Evolutionary conservation across 2,113 vertebrate genomes (phyloP), one percentile per base, ranked within the genome.

Genomic region (Tychaedon coryphoeus): DNA sequence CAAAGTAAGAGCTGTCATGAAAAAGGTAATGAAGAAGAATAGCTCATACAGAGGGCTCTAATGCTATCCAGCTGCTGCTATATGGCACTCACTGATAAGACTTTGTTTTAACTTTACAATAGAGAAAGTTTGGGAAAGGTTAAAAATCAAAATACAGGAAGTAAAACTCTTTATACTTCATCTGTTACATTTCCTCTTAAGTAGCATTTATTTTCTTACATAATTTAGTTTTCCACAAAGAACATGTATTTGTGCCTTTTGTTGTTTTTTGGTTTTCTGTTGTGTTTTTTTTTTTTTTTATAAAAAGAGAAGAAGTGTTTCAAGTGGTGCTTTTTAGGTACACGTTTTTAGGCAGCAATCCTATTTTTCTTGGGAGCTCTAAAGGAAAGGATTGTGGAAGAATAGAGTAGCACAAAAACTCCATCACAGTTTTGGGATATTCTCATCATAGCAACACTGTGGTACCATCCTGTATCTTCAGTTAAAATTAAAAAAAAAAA

Each of bases 61-160:
- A 99, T 99, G 98, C 97, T 98, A 98, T 98, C 98, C 99, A 99
- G 98, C 99, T 99, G 99, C 98, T 98, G 97, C 96, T 97, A 97
- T 95, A 97, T 97, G 98, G 90, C 95, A 96, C 90, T 97, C 38
- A 13, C 97, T 97, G 98, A 98, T 98, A 98, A 98, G 97, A 97
- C 96, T 97, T 96, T 97, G 97, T 97, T 98, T 97, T 96, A 98
- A 97, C 96, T 97, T 98, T 95, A 98, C 95, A 97, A 98, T 97
- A 95, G 96, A 97, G 96, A 98, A 97, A 97, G 97, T 98, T 98
- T 98, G 95, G 96, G 96, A 95, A 98, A 98, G 96, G 86, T 97
- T 98, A 97, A 97, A 98, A 97, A 97, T 96, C 96, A 97, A 96
- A 93, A 96, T 96, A 89, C 96, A 98, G 97, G 97, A 98, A 98